Percentiles rank a stretch among this genome's conserved stretches.
phyloP scores from a whole-genome alignment of 2,797 vertebrate genomes.

The Malacoraja senta region DNA sequence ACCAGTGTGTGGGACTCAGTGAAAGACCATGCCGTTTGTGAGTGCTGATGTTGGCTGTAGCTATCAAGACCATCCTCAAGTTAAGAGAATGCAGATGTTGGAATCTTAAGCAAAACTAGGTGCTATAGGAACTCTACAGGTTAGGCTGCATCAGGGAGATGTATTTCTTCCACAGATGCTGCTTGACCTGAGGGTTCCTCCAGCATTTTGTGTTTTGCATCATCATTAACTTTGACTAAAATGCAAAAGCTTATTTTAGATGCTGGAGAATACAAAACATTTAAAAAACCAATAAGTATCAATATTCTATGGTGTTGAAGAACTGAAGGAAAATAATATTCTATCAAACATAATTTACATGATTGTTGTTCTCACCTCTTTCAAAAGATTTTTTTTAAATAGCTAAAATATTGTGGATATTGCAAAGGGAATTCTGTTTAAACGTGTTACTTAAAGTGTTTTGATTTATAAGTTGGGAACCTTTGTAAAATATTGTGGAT shows the following conservation, averaged over 20 bases:
- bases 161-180: too few species aligned
- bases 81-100: too few species aligned
- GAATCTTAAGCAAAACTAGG: too few species aligned
- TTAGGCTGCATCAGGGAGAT: too few species aligned
- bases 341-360: background rate
- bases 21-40: background rate
- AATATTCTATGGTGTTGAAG: background rate
- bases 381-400: background rate
- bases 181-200: too few species aligned
- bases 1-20: too few species aligned
- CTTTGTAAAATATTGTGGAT: background rate
- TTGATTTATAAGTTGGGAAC: too few species aligned
- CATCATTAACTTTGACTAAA: background rate
- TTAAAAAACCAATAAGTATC: background rate
- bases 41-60: background rate
- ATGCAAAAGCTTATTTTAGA: background rate
- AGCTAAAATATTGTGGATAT: background rate
- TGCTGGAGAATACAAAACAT: background rate
- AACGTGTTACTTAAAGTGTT: background rate
- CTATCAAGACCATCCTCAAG: background rate
- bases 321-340: background rate
- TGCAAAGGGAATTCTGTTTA: background rate
- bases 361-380: background rate
- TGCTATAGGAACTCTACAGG: too few species aligned
- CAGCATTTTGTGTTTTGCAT: too few species aligned